These are phyloP conservation scores for Ochropleura plecta DNA, from an alignment of 2,888 invertebrate genomes.

Conservation along the genomic window DNA sequence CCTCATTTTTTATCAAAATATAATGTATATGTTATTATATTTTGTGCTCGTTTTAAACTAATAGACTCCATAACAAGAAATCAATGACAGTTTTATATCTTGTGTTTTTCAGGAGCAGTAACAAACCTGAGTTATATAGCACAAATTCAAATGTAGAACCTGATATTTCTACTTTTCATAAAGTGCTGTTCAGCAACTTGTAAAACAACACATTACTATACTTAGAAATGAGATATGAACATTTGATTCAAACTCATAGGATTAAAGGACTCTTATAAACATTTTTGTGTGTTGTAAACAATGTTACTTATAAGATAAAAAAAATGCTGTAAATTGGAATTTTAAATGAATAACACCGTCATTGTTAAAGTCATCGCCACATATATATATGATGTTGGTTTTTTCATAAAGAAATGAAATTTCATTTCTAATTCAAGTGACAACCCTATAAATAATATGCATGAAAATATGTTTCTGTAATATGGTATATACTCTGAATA, in stretches of 20 bases:
- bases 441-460: constrained; percentile 5
- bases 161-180: constrained; percentile 93
- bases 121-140: constrained; percentile 85
- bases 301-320: too few relatives aligned
- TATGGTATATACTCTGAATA: neutral
- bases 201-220: constrained; percentile 60
- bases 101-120: constrained; percentile 77
- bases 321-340: too few relatives aligned
- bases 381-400: constrained; percentile 1
- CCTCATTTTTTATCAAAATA: too few relatives aligned
- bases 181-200: constrained; percentile 91
- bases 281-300: too few relatives aligned
- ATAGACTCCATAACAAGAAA: neutral
- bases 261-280: neutral
- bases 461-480: constrained; percentile 8
- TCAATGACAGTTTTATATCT: neutral
- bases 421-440: constrained; percentile 5
- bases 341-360: neutral
- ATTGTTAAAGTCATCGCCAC: neutral
- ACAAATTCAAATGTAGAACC: constrained; percentile 92
- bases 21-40: too few relatives aligned
- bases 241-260: neutral
- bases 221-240: neutral
- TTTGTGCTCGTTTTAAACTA: too few relatives aligned
- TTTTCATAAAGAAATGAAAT: neutral